These are phyloP conservation scores for Urosaurus nigricauda DNA, from an alignment of 2,797 vertebrate genomes.

Conservation along the genomic window DNA sequence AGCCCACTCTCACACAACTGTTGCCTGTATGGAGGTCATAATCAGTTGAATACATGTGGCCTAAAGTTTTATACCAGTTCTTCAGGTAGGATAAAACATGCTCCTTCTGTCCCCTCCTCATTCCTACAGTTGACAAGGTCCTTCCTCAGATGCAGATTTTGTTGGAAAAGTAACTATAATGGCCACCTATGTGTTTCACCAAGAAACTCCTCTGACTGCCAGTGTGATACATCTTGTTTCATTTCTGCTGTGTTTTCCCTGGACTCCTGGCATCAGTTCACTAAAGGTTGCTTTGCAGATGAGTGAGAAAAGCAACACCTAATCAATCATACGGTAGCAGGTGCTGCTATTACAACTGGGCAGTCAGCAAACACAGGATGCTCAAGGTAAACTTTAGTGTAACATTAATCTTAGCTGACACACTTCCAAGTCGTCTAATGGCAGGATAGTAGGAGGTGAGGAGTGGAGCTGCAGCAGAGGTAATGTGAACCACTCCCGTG, in stretches of 20 bases:
- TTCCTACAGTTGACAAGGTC: no score
- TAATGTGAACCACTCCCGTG: constrained; percentile 12
- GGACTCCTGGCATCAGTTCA: constrained; percentile 31
- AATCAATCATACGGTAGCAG: constrained; percentile 54
- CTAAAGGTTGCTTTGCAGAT: constrained; percentile 36
- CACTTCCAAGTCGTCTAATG: constrained; percentile 5
- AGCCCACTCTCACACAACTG: no score
- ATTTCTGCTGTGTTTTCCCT: constrained; percentile 39
- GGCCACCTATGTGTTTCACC: not conserved
- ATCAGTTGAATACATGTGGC: no score
- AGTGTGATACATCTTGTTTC: not conserved
- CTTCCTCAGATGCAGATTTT: no score
- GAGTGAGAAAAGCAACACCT: constrained; percentile 63
- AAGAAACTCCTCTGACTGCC: constrained; percentile 25
- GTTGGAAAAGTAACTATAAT: no score
- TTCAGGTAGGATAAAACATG: no score
- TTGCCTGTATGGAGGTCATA: no score
- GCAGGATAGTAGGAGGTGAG: constrained; percentile 7
- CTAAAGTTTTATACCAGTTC: no score
- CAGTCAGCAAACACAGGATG: constrained; percentile 15
- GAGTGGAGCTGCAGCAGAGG: not conserved
- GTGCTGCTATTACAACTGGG: constrained; percentile 61
- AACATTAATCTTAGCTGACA: constrained; percentile 28
- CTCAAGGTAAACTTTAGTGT: constrained; percentile 26
- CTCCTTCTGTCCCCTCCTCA: no score